Base-by-base conservation (phyloP, 1,140 invertebrate species). In the Lucilia sericata region DNA sequence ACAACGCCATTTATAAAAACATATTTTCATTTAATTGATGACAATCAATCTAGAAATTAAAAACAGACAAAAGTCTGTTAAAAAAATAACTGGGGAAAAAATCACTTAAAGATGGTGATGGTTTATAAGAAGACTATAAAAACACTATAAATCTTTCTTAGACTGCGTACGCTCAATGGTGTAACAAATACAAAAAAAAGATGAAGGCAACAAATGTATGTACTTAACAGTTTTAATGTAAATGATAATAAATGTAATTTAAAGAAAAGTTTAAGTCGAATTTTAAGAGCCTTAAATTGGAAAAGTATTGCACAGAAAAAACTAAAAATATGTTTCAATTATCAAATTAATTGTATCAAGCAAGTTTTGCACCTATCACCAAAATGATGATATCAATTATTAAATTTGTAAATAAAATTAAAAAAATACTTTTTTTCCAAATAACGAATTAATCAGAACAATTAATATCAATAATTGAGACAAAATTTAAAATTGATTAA, bases 101-200 rank as follows among this genome's bases (percentile, higher is more conserved):
- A 80, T 80, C 76, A 80, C 76, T 80, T 80, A 80, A 80, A 80
- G 42, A 49, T 42, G 55, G 55, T 70, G 42, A 80, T 80, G 76
- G 42, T 49, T 80, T 80, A 51, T 80, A n/a, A 80, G 49, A 51
- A 49, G 76, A 42, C 76, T 80, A 80, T 80, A 80, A 80, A 80
- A 80, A 42, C 19, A 17, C 47, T 19, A 80, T 80, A 80, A 80
- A 80, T 80, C 76, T 49, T 49, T 51, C 36, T 47, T 78, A 42
- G 14, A 42, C n/a, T 14, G 14, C 75, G n/a, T 78, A 80, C 7
- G 42, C 30, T 5, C 34, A 17, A 30, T 30, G 25, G 74, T 0
- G 30, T 4, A 17, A 75, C 14, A 70, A 2, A 19, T 17, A 65
- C 17, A 19, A 17, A 47, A 75, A 42, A 51, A 25, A 80, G 8